Evolutionary conservation across 2,888 invertebrate species (phyloP).

Genomic region (Spisula subtruncata): DNA sequence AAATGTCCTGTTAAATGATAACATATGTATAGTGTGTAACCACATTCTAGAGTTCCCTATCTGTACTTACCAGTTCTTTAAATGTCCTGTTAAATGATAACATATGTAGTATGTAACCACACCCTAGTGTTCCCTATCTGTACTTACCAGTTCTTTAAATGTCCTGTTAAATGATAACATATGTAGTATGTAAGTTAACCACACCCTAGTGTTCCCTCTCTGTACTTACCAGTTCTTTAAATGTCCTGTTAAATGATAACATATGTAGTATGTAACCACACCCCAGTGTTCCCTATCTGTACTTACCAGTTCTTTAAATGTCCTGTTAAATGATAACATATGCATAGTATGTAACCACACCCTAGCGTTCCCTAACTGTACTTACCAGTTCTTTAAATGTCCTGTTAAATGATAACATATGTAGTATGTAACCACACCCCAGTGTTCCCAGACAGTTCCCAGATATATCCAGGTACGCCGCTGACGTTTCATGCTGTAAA

Average conservation of each 20-base stretch:
- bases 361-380: slow-evolving; percentile 51
- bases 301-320: no score
- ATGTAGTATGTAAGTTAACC: slow-evolving; percentile 64
- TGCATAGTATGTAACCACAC: slow-evolving; percentile 65
- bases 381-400: slow-evolving; percentile 70
- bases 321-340: slow-evolving; percentile 59
- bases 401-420: slow-evolving; percentile 59
- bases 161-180: slow-evolving; percentile 60
- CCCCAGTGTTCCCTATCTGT: slow-evolving; percentile 56
- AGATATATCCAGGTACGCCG: slow-evolving; percentile 73
- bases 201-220: slow-evolving; percentile 57
- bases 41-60: slow-evolving; percentile 57
- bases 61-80: no score
- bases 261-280: slow-evolving; percentile 67
- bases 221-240: no score
- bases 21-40: slow-evolving; percentile 66
- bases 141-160: no score
- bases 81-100: slow-evolving; percentile 57
- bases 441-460: slow-evolving; percentile 71
- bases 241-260: slow-evolving; percentile 55
- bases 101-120: slow-evolving; percentile 66
- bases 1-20: slow-evolving; percentile 57
- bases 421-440: slow-evolving; percentile 67
- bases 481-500: slow-evolving; percentile 66
- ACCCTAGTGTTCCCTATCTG: slow-evolving; percentile 56